phyloP scores from a whole-genome alignment of 1,140 invertebrate genomes.

The Centruroides vittatus region DNA sequence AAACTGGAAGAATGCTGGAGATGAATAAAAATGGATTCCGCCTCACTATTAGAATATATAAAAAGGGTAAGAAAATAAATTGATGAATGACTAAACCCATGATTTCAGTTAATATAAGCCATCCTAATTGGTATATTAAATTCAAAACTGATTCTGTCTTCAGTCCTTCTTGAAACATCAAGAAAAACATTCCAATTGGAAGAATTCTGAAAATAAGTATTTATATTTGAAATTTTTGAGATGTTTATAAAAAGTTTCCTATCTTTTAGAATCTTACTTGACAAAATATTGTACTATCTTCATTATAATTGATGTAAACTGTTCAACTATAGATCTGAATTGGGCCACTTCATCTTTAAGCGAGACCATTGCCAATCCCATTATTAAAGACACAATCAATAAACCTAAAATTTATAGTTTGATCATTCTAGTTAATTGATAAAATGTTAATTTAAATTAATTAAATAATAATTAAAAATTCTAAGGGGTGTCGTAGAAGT shows the following conservation, averaged over 20 bases:
- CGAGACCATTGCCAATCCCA: slow-evolving; percentile 66
- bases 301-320: slow-evolving; percentile 73
- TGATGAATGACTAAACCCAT: slow-evolving; percentile 75
- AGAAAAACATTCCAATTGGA: slow-evolving; percentile 73
- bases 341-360: slow-evolving; percentile 45
- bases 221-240: not conserved
- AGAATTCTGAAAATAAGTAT: slow-evolving; percentile 44
- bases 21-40: slow-evolving; percentile 82
- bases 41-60: slow-evolving; percentile 67
- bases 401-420: slow-evolving; percentile 29
- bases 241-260: too few relatives aligned
- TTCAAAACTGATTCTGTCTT: slow-evolving; percentile 57
- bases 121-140: slow-evolving; percentile 66
- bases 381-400: slow-evolving; percentile 71
- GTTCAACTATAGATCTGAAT: slow-evolving; percentile 61
- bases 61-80: slow-evolving; percentile 61
- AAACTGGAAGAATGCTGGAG: slow-evolving; percentile 60
- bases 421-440: too few relatives aligned
- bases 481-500: not conserved
- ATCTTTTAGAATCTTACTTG: slow-evolving; percentile 2
- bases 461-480: too few relatives aligned
- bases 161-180: slow-evolving; percentile 81
- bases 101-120: slow-evolving; percentile 74
- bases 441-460: not conserved
- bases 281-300: slow-evolving; percentile 54